Conservation (phyloP, 2,888 invertebrate genomes). For the Lasioglossum pauxillum region DNA sequence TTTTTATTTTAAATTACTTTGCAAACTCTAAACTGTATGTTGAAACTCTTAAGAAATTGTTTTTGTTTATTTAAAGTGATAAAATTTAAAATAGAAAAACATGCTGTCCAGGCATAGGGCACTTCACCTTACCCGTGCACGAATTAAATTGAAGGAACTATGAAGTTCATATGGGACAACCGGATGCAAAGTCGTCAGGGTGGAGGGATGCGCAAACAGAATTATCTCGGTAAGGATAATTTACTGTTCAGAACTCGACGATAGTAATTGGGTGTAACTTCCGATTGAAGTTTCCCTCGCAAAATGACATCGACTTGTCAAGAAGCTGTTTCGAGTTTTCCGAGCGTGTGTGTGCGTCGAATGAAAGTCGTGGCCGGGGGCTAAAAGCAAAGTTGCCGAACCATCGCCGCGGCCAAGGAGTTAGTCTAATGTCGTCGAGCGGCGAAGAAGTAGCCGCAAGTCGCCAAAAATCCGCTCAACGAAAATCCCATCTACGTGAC, state of each 20-base stretch:
- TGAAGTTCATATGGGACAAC: not conserved
- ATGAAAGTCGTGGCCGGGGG: constrained; percentile 52
- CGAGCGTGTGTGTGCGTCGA: constrained; percentile 28
- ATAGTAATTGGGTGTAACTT: constrained; percentile 17
- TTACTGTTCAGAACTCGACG: not conserved
- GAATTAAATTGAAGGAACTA: not conserved
- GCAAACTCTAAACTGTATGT: too few relatives aligned
- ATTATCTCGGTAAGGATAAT: constrained; percentile 1
- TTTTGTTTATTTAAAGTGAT: too few relatives aligned
- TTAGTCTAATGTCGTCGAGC: constrained; percentile 65
- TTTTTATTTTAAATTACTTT: too few relatives aligned
- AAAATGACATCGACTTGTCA: constrained; percentile 53
- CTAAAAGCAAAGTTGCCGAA: constrained; percentile 73
- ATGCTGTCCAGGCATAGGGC: too few relatives aligned
- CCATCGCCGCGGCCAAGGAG: constrained; percentile 54
- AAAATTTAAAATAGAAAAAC: too few relatives aligned
- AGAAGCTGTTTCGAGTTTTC: constrained; percentile 61
- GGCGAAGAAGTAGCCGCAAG: constrained; percentile 52
- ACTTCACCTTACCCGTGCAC: not conserved
- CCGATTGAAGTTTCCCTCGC: constrained; percentile 38
- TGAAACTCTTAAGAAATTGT: too few relatives aligned
- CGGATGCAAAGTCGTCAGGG: not conserved
- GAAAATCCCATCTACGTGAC: constrained; percentile 41
- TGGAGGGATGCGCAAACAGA: not conserved
- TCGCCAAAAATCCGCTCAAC: constrained; percentile 52